phyloP scores from a whole-genome alignment of 1,140 invertebrate genomes.

The Heliothis subflexa region DNA sequence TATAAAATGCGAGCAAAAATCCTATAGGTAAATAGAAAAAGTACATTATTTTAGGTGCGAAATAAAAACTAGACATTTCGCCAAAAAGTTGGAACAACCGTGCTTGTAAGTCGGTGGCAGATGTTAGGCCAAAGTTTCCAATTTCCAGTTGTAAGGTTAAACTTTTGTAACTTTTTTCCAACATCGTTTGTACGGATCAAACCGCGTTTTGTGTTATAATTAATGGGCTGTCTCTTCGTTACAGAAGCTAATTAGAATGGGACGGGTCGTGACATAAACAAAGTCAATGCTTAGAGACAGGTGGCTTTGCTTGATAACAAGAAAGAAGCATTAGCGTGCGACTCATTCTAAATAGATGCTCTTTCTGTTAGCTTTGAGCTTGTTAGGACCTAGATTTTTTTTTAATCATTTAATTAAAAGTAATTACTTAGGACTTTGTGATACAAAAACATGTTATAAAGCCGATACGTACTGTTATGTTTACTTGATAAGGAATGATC shows the following conservation, averaged over 20 bases:
- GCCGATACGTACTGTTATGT: too few relatives aligned
- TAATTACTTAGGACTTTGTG: too few relatives aligned
- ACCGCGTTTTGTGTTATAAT: conserved; percentile 66
- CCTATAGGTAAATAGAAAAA: neutral
- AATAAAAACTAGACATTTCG: conserved; percentile 30
- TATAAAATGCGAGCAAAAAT: neutral
- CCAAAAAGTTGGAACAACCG: conserved; percentile 44
- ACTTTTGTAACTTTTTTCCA: conserved; percentile 49
- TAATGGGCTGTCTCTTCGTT: conserved; percentile 72
- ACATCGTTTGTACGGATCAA: conserved; percentile 60
- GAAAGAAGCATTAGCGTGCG: conserved; percentile 47
- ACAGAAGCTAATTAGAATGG: conserved; percentile 70
- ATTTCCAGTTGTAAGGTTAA: conserved; percentile 50
- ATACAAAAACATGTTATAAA: too few relatives aligned
- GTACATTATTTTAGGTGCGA: too few relatives aligned
- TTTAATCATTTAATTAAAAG: too few relatives aligned
- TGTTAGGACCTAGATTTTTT: neutral
- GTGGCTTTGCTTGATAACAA: conserved; percentile 70
- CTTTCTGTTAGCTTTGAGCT: neutral
- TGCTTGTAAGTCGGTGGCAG: conserved; percentile 52
- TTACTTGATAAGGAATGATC: too few relatives aligned
- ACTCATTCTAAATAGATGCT: neutral
- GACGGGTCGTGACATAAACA: conserved; percentile 62
- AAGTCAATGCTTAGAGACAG: conserved; percentile 66
- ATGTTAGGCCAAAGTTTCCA: conserved; percentile 52